Percentiles rank a stretch among this genome's conserved stretches.
Evolutionary conservation across 1,140 invertebrate species (phyloP).

Genomic region (Popillia japonica): DNA sequence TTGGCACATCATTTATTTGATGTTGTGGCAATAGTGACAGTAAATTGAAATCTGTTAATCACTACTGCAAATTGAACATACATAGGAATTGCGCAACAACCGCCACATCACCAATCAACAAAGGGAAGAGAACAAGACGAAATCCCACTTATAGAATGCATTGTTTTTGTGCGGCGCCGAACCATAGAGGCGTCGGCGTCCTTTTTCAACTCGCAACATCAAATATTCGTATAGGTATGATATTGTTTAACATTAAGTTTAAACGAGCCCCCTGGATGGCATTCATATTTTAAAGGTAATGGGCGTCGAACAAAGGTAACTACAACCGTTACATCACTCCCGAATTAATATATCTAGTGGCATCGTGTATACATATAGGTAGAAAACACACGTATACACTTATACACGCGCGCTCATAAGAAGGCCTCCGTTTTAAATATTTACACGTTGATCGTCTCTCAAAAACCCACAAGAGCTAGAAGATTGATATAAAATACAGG

Average conservation of each 20-base stretch:
- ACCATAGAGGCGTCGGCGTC: not conserved
- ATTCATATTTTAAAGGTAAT: constrained; percentile 22
- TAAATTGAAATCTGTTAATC: too few species aligned
- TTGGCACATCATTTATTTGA: too few species aligned
- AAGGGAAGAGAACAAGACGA: not conserved
- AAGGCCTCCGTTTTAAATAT: not conserved
- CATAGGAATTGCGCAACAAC: too few species aligned
- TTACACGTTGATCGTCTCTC: not conserved
- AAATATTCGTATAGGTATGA: not conserved
- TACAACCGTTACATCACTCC: not conserved
- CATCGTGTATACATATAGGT: not conserved
- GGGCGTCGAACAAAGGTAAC: constrained; percentile 6
- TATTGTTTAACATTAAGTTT: constrained; percentile 4
- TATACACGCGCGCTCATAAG: not conserved
- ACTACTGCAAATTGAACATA: too few species aligned
- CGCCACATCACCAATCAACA: too few species aligned
- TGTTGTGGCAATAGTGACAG: too few species aligned
- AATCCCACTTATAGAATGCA: not conserved
- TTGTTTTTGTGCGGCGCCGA: not conserved
- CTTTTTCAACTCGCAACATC: not conserved
- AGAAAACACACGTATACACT: not conserved
- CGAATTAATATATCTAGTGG: constrained; percentile 5
- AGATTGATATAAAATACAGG: constrained; percentile 32
- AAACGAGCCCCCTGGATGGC: constrained; percentile 24
- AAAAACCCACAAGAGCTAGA: too few species aligned